Evolutionary conservation across 2,888 invertebrate species (phyloP).

Genomic region (Mythimna lalbum): DNA sequence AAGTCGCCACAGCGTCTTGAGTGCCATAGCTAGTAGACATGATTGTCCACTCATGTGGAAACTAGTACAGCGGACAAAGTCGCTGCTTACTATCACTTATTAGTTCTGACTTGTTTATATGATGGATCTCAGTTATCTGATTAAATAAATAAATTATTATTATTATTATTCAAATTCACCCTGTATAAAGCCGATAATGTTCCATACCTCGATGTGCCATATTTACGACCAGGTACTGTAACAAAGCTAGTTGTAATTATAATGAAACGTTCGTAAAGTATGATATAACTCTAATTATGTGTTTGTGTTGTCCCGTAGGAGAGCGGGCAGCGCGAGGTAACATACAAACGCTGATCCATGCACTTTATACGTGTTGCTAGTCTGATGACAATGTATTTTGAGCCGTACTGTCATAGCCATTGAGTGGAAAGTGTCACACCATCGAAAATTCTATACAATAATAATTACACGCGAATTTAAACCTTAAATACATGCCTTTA

Average conservation of each 20-base stretch:
- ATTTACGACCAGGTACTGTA: constrained; percentile 1
- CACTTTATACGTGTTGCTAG: constrained; percentile 77
- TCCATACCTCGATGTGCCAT: not conserved
- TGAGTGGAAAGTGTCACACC: not conserved
- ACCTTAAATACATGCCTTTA: not conserved
- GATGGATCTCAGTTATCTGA: too few species aligned
- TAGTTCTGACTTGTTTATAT: too few species aligned
- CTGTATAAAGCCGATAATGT: not conserved
- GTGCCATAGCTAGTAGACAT: too few species aligned
- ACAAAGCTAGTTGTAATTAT: constrained; percentile 23
- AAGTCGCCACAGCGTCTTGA: too few species aligned
- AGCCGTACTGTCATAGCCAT: not conserved
- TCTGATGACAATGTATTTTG: constrained; percentile 77
- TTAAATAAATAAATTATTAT: too few species aligned
- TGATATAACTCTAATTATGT: constrained; percentile 74
- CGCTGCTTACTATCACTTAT: too few species aligned
- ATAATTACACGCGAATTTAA: not conserved
- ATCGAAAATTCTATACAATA: not conserved
- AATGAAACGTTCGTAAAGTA: constrained; percentile 31
- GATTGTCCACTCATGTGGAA: too few species aligned
- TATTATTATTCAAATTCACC: too few species aligned
- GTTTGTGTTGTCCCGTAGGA: constrained; percentile 92
- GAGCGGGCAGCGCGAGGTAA: constrained; percentile 94
- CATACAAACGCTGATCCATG: constrained; percentile 84
- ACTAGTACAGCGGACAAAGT: too few species aligned